These are phyloP conservation scores for Synanceia verrucosa DNA, from an alignment of 2,797 vertebrate genomes.

Conservation along the genomic window DNA sequence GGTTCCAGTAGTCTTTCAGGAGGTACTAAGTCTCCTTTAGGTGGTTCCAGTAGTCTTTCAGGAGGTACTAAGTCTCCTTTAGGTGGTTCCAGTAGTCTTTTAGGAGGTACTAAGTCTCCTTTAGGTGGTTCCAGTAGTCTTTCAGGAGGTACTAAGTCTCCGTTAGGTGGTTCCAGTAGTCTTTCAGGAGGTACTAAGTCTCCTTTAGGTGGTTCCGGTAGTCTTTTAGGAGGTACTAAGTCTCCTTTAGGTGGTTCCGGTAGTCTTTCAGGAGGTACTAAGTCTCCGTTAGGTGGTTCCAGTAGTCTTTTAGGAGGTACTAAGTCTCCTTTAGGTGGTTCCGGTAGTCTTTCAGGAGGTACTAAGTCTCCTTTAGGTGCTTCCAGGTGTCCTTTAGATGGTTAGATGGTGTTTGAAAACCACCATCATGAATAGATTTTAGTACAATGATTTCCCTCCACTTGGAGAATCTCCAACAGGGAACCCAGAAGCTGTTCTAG, in stretches of 20 bases:
- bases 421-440: neutral
- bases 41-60: too few species aligned
- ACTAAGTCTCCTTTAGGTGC: neutral
- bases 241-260: neutral
- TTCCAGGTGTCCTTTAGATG: too few species aligned
- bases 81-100: neutral
- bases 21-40: neutral
- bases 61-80: too few species aligned
- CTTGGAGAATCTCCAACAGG: too few species aligned
- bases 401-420: neutral
- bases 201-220: too few species aligned
- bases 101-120: neutral
- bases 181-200: too few species aligned
- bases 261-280: neutral
- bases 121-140: neutral
- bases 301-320: too few species aligned
- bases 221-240: too few species aligned
- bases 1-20: neutral
- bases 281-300: neutral
- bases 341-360: neutral
- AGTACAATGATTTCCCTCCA: too few species aligned
- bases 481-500: neutral
- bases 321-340: too few species aligned
- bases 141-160: neutral
- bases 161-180: neutral